These are phyloP conservation scores for Epinotia ramella DNA, from an alignment of 2,888 invertebrate species.

Conservation along the genomic window DNA sequence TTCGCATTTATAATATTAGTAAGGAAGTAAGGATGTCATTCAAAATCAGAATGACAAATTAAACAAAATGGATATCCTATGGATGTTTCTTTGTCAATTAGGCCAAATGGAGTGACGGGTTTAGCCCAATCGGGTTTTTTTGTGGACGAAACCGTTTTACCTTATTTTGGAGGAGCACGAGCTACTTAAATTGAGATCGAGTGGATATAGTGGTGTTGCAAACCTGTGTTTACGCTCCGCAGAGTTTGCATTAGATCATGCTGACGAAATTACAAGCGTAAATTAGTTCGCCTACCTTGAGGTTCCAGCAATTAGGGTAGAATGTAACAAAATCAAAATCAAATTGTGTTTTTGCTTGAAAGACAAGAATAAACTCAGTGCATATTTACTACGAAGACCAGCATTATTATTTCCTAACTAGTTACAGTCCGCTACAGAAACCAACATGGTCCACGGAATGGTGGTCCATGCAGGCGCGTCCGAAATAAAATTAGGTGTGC, in stretches of 20 bases:
- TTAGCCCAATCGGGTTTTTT: background rate
- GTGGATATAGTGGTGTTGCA: conserved; percentile 34
- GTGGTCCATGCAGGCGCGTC: conserved; percentile 14
- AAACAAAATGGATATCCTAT: background rate
- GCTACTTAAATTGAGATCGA: conserved; percentile 18
- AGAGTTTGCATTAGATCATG: conserved; percentile 40
- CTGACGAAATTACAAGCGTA: conserved; percentile 43
- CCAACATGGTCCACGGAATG: too few species aligned
- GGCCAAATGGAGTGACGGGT: background rate
- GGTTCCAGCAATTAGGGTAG: conserved; percentile 33
- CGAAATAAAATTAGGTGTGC: conserved; percentile 3
- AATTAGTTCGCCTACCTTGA: conserved; percentile 41
- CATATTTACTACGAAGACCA: too few species aligned
- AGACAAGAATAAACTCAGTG: too few species aligned
- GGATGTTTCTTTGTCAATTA: background rate
- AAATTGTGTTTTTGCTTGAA: too few species aligned
- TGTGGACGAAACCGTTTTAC: background rate
- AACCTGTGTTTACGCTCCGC: conserved; percentile 38
- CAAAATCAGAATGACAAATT: background rate
- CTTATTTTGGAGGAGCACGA: conserved; percentile 4
- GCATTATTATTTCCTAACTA: too few species aligned
- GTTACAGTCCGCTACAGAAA: too few species aligned
- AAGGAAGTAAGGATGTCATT: too few species aligned
- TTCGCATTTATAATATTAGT: too few species aligned
- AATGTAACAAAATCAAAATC: conserved; percentile 27